Percentiles rank a stretch among this genome's conserved stretches.
Evolutionary conservation across 2,797 vertebrate genomes (phyloP).

Genomic region (Spinus olivaceus): DNA sequence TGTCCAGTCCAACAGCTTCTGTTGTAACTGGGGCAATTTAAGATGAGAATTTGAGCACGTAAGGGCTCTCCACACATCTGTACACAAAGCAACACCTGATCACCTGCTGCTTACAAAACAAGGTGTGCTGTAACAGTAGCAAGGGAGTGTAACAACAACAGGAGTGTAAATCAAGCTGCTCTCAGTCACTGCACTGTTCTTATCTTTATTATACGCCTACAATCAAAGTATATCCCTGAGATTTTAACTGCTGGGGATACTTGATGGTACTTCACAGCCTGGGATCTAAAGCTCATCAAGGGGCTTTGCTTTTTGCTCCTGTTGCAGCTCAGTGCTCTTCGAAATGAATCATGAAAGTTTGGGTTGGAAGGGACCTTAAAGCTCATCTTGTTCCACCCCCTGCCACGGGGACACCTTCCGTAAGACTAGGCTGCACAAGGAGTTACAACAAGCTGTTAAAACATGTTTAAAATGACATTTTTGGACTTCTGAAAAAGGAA

Average conservation of each 20-base stretch:
- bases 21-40: neutral
- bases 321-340: neutral
- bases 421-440: neutral
- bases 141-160: neutral
- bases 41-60: neutral
- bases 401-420: neutral
- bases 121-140: neutral
- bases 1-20: constrained; percentile 19
- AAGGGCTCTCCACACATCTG: neutral
- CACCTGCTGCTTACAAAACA: constrained; percentile 7
- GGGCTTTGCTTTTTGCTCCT: neutral
- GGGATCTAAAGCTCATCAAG: neutral
- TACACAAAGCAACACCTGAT: constrained; percentile 8
- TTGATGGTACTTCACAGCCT: neutral
- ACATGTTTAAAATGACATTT: neutral
- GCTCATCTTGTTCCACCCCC: neutral
- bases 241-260: neutral
- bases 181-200: neutral
- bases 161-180: neutral
- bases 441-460: neutral
- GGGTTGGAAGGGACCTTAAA: neutral
- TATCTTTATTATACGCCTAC: neutral
- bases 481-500: neutral
- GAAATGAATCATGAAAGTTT: neutral
- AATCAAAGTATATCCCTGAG: neutral